These are phyloP conservation scores for Ceryle rudis DNA, from an alignment of 2,797 vertebrate species.

Conservation along the genomic window DNA sequence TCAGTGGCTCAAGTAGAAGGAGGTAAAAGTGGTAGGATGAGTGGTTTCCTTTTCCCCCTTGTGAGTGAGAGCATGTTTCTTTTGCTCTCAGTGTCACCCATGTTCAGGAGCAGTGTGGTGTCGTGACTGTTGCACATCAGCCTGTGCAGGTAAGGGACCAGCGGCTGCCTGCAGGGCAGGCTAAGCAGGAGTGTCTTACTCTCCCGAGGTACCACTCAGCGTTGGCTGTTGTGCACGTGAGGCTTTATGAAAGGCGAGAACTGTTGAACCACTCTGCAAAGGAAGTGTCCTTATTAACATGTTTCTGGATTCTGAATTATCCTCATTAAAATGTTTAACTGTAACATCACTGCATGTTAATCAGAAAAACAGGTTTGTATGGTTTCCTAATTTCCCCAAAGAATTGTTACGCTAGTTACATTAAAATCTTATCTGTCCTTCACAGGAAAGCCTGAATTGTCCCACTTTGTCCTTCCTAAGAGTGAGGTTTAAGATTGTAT, in stretches of 20 bases:
- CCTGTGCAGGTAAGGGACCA: fast-evolving
- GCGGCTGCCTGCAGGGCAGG: fast-evolving
- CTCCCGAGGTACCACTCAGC: fast-evolving
- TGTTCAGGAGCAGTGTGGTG: background rate
- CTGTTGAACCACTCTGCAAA: background rate
- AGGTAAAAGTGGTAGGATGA: background rate
- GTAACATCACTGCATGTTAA: background rate
- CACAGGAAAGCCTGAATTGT: background rate
- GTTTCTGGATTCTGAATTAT: constrained; percentile 15
- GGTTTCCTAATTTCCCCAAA: background rate
- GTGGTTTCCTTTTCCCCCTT: background rate
- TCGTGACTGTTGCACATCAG: background rate
- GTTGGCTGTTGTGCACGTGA: background rate
- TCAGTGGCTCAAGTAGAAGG: background rate
- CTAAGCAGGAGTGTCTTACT: background rate
- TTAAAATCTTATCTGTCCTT: background rate
- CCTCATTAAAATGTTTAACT: background rate
- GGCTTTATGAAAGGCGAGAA: background rate
- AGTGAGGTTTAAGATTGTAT: background rate
- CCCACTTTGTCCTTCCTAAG: background rate
- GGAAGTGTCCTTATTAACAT: background rate
- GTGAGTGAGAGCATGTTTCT: background rate
- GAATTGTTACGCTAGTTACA: background rate
- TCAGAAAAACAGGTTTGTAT: background rate
- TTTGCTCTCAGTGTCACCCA: background rate